Evolutionary conservation across 2,888 invertebrate species (phyloP).

Genomic region (Aleiodes leptofemur): DNA sequence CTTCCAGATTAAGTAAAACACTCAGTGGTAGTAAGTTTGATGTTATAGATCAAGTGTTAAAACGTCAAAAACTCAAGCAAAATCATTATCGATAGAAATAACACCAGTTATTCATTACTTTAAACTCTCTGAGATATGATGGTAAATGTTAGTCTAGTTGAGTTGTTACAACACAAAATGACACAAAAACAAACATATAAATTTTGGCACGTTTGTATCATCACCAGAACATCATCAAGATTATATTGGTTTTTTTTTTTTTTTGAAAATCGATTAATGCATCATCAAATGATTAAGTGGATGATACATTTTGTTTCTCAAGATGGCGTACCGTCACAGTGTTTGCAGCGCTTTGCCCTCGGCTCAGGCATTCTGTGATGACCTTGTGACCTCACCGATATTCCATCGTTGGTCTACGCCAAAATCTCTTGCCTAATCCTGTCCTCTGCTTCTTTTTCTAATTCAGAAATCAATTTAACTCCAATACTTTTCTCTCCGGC

Average conservation of each 20-base stretch:
- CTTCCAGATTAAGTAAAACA: conserved; percentile 1
- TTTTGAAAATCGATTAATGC: background rate
- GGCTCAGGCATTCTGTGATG: conserved; percentile 81
- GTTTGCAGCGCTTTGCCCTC: conserved; percentile 94
- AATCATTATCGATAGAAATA: background rate
- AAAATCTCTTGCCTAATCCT: conserved; percentile 38
- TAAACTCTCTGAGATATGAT: background rate
- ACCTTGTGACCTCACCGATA: conserved; percentile 74
- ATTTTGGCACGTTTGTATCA: conserved; percentile 6
- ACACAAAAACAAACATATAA: conserved; percentile 37
- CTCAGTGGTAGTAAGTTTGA: background rate
- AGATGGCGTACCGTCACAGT: conserved; percentile 87
- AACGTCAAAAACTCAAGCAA: background rate
- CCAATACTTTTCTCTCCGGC: conserved; percentile 32
- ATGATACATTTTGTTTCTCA: conserved; percentile 36
- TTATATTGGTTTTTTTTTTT: background rate
- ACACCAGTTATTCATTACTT: background rate
- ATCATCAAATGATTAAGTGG: conserved; percentile 9
- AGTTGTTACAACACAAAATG: conserved; percentile 39
- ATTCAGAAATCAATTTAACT: conserved; percentile 40
- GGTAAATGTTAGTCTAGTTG: conserved; percentile 12
- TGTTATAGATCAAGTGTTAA: background rate
- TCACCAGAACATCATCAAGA: background rate
- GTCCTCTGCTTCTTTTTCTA: conserved; percentile 44
- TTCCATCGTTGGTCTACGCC: conserved; percentile 70